Conservation (phyloP, 2,113 vertebrate species). For the Brachirus orientalis region DNA sequence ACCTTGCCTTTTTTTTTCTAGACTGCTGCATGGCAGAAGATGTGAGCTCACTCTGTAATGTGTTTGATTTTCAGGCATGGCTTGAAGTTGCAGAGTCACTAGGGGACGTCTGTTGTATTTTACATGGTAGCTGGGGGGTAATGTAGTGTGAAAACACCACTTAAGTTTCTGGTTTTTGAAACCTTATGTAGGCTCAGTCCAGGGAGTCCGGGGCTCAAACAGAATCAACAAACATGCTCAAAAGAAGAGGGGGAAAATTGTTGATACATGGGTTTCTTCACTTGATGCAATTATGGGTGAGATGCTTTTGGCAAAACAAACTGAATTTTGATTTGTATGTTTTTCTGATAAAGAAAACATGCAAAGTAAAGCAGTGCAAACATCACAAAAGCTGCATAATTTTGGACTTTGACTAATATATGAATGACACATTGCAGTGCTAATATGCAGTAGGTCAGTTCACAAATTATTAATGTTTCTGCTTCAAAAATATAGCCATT, state of each 20-base stretch:
- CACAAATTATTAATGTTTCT: too few relatives aligned
- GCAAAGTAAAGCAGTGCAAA: too few relatives aligned
- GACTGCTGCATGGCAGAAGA: constrained; percentile 31
- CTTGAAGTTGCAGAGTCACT: constrained; percentile 44
- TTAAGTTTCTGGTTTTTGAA: constrained; percentile 46
- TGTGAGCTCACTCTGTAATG: constrained; percentile 36
- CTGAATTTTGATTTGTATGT: constrained; percentile 4
- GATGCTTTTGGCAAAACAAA: constrained; percentile 35
- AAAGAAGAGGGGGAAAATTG: constrained; percentile 15
- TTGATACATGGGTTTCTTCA: constrained; percentile 32
- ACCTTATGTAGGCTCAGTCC: constrained; percentile 44
- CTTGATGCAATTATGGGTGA: constrained; percentile 39
- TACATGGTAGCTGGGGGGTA: constrained; percentile 46
- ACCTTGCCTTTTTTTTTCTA: constrained; percentile 33
- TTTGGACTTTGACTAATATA: too few relatives aligned
- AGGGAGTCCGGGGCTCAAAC: constrained; percentile 24
- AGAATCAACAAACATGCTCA: constrained; percentile 47
- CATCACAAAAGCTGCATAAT: too few relatives aligned
- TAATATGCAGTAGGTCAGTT: too few relatives aligned
- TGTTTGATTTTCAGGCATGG: constrained; percentile 59
- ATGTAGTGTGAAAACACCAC: constrained; percentile 46
- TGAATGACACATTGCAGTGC: too few relatives aligned
- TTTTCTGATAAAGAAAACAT: constrained; percentile 10
- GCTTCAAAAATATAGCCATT: too few relatives aligned
- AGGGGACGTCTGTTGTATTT: constrained; percentile 57